A percentile compares a stretch with the other conserved stretches of the same genome.
Conservation (phyloP, 64 coral and sea anemone species). For the Platygyra sinensis region DNA sequence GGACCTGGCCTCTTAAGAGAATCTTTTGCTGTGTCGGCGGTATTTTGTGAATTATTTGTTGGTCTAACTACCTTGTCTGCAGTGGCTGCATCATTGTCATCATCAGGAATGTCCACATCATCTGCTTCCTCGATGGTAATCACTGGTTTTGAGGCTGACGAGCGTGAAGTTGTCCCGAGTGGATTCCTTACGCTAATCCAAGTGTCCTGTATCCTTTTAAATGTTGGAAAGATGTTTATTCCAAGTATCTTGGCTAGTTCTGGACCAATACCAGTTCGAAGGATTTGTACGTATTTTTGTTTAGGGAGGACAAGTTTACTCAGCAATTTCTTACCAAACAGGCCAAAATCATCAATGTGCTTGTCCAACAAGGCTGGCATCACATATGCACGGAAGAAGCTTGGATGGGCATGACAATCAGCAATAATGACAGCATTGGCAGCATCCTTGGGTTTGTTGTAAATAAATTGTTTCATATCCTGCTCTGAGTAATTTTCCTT, state of each 20-base stretch:
- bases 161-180: neutral
- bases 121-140: neutral
- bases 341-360: slow-evolving; percentile 42
- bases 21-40: neutral
- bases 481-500: slow-evolving; percentile 23
- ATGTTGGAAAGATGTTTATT: slow-evolving; percentile 45
- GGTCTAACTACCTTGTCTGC: neutral
- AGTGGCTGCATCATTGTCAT: neutral
- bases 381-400: slow-evolving; percentile 33
- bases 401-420: slow-evolving; percentile 19
- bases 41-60: neutral
- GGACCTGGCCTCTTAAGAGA: neutral
- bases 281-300: slow-evolving; percentile 22
- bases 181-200: neutral
- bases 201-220: slow-evolving; percentile 30
- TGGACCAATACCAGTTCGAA: slow-evolving; percentile 3
- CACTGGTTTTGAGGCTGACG: neutral
- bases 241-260: slow-evolving; percentile 31
- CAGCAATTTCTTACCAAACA: slow-evolving; percentile 29
- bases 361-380: slow-evolving; percentile 44
- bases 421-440: slow-evolving; percentile 4
- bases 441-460: slow-evolving; percentile 23
- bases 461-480: slow-evolving; percentile 49
- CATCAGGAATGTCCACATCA: slow-evolving; percentile 5
- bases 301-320: neutral